Evolutionary conservation across 2,888 invertebrate species (phyloP), one percentile per base, ranked within the genome.

Genomic region (Tanypteryx hageni): DNA sequence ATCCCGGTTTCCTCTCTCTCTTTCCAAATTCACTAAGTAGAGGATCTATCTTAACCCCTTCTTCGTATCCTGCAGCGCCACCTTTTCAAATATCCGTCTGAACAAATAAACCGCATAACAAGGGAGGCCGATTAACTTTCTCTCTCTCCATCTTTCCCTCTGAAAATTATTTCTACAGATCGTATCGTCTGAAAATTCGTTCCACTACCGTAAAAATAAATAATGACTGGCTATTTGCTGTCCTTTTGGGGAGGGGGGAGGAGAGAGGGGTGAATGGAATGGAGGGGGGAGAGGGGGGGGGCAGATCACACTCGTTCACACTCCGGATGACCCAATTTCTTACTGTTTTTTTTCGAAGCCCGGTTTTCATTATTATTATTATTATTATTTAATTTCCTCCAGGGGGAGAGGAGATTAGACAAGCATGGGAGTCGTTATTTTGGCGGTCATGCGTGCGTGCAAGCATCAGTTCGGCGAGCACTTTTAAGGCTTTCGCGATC

Each of bases 171-270:
- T 64, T 64, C 64, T 22, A 18, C n/a, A 18, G 68, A 68, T 68
- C 68, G 68, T 68, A 68, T 68, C n/a, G 16, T 22, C 22, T 18
- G n/a, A n/a, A 11, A 68, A 68, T 68, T 68, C 68, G 68, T 22
- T 68, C n/a, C 68, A 68, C n/a, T 68, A 68, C 68, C 68, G 68
- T n/a, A 68, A 68, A 68, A n/a, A 22, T n/a, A 22, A 11, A 68
- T n/a, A n/a, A 9, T 13, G 68, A 68, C 22, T 44, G 44, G 44
- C 44, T 44, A 44, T 44, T 44, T 44, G n/a, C 10, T 10, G 22
- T 68, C 68, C n/a, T 3, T 68, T 68, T 3, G n/a, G 68, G 5
- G 44, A 44, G 44, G 5, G 44, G 44, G 5, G 44, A 5, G 44
- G 44, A 5, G 5, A 5, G 5, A 5, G 5, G 44, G 44, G 3